phyloP scores from a whole-genome alignment of 1,140 invertebrate species.

The Penaeus vannamei region DNA sequence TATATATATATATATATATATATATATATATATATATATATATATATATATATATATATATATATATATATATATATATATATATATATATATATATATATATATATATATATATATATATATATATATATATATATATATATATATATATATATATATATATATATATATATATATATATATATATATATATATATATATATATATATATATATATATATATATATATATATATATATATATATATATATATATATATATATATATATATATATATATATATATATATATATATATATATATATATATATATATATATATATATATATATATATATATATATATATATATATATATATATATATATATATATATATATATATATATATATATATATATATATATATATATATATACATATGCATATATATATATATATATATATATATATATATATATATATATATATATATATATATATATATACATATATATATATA shows the following conservation, averaged over 20 bases:
- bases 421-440: too few species aligned
- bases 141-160: not conserved
- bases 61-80: constrained; percentile 16
- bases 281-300: too few species aligned
- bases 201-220: not conserved
- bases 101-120: constrained; percentile 8
- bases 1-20: constrained; percentile 16
- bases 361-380: too few species aligned
- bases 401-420: too few species aligned
- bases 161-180: not conserved
- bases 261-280: too few species aligned
- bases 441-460: too few species aligned
- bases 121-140: constrained; percentile 3
- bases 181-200: not conserved
- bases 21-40: constrained; percentile 16
- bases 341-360: too few species aligned
- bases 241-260: too few species aligned
- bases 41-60: constrained; percentile 16
- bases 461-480: constrained; percentile 5
- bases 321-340: too few species aligned
- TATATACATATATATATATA: not conserved
- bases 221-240: too few species aligned
- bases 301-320: too few species aligned
- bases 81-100: constrained; percentile 16
- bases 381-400: too few species aligned